Base-by-base conservation (phyloP, 2,113 vertebrate genomes). In the Sinocyclocheilus anshuiensis region DNA sequence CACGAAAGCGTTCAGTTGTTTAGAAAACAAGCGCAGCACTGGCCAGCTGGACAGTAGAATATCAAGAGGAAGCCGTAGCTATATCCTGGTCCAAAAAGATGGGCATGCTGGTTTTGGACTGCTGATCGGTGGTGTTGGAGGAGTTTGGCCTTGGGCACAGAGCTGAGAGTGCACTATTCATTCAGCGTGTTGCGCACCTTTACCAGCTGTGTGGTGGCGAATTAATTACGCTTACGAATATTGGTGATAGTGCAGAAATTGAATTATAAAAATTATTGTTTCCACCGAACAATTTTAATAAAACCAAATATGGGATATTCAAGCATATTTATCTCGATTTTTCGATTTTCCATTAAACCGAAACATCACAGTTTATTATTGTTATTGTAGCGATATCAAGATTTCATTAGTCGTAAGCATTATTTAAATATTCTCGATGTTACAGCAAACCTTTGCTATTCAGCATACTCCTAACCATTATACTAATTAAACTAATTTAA, bases 141-240 rank as follows among this genome's bases (percentile, higher is more conserved):
- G 26, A 83, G 42, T 69, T 53, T 53, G n/a, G 63, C 22, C 77
- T 63, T 26, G 20, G 36, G 15, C 39, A 65, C 16, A 65, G 61
- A 26, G 65, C 83, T 59, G 48, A 69, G 39, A 39, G 63, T 72
- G 67, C 53, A 76, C 63, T 53, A 78, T 59, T 45, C 26, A 15
- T 22, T 22, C 22, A 48, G 81, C 18, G 63, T 81, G 85, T 85
- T 85, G 83, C 83, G 42, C 86, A 85, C n/a, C 33, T 77, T 65
- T 53, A 6, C 6, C 83, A 78, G 26, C 7, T 65, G 82, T 45
- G 71, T 81, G 39, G 26, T 10, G 26, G 26, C 24, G 12, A 26
- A 67, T 59, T 82, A 53, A 82, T 82, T 50, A 45, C 39, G 42
- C 39, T 20, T 29, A 6, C 63, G 16, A 82, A 67, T 12, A 10